phyloP scores from a whole-genome alignment of 2,888 invertebrate genomes.

The Sinhomidia bicolor region DNA sequence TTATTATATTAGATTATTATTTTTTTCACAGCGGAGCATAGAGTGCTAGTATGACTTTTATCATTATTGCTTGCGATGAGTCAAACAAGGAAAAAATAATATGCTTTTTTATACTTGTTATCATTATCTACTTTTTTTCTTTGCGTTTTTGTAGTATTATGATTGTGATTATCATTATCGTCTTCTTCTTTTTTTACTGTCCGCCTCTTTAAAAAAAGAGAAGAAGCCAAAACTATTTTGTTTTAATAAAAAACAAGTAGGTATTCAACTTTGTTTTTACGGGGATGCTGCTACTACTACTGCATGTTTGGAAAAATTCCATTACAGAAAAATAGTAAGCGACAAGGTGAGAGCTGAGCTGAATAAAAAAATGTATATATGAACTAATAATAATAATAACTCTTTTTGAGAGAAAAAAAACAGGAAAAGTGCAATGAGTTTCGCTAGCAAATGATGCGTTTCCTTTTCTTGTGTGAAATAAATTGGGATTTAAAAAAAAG shows the following conservation, averaged over 20 bases:
- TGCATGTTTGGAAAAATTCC: too few relatives aligned
- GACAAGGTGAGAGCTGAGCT: too few relatives aligned
- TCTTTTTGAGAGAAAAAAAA: neutral
- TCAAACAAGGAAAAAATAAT: neutral
- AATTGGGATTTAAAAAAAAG: neutral
- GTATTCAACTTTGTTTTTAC: too few relatives aligned
- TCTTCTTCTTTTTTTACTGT: neutral
- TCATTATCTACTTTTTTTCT: slow-evolving; percentile 29
- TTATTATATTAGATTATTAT: too few relatives aligned
- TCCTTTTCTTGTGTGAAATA: neutral
- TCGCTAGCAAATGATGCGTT: neutral
- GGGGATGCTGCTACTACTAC: too few relatives aligned
- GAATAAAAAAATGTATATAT: neutral
- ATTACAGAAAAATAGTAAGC: too few relatives aligned
- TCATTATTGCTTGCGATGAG: neutral
- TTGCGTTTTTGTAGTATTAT: slow-evolving; percentile 46
- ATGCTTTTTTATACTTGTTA: slow-evolving; percentile 50
- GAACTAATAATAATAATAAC: too few relatives aligned
- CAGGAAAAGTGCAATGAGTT: neutral
- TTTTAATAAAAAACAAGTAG: too few relatives aligned
- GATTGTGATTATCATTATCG: neutral
- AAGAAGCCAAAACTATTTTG: too few relatives aligned
- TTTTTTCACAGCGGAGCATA: too few relatives aligned
- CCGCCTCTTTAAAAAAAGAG: slow-evolving; percentile 1
- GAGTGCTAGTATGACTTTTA: too few relatives aligned